phyloP scores from a whole-genome alignment of 92 coral and sea anemone species.

The Phenganax subtilis region DNA sequence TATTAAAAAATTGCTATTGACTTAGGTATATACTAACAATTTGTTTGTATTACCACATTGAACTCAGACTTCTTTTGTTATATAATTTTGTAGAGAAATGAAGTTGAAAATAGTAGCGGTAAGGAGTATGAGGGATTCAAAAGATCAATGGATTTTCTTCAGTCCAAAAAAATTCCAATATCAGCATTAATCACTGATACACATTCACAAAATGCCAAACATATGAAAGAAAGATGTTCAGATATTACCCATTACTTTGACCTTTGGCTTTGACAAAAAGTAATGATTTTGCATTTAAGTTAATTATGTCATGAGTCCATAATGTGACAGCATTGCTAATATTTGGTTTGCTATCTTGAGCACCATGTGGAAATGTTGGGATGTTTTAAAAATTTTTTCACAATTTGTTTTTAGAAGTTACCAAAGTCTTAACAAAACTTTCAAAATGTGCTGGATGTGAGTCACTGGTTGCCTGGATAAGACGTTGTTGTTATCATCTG shows the following conservation, averaged over 20 bases:
- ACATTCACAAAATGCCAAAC: conserved; percentile 40
- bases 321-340: neutral
- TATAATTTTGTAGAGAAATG: conserved; percentile 30
- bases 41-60: too few species aligned
- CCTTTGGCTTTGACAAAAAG: conserved; percentile 59
- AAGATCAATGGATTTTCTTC: neutral
- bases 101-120: conserved; percentile 41
- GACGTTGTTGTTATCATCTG: conserved; percentile 2
- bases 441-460: conserved; percentile 9
- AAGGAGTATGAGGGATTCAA: conserved; percentile 19
- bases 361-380: too few species aligned
- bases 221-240: conserved; percentile 45
- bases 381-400: neutral
- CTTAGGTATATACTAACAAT: too few species aligned
- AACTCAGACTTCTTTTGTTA: too few species aligned
- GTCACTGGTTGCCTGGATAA: neutral
- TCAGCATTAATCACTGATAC: conserved; percentile 51
- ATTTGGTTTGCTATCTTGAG: neutral
- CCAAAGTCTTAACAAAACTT: conserved; percentile 5
- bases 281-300: conserved; percentile 7
- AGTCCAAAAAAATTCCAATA: too few species aligned
- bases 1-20: too few species aligned
- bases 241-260: conserved; percentile 61
- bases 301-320: neutral
- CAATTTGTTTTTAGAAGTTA: neutral